These are phyloP conservation scores for Lamellibrachia luymesi DNA, from an alignment of 1,140 invertebrate genomes.

Conservation along the genomic window DNA sequence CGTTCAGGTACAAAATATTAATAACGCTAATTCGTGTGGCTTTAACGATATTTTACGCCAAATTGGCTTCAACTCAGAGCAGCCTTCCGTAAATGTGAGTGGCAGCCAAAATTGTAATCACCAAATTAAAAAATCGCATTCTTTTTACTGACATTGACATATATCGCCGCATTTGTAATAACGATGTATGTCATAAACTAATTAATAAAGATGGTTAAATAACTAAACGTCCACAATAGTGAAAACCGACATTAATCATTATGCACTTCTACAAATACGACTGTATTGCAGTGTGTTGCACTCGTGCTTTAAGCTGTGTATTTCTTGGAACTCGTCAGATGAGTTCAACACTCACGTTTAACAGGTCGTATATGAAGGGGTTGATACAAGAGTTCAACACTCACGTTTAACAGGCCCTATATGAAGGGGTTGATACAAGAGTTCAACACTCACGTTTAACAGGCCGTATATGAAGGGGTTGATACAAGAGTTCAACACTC, in stretches of 20 bases:
- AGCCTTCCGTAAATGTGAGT: neutral
- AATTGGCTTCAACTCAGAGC: neutral
- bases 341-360: conserved; percentile 66
- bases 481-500: conserved; percentile 54
- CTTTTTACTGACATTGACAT: neutral
- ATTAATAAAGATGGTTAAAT: neutral
- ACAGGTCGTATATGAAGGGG: neutral
- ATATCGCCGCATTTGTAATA: neutral
- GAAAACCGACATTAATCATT: neutral
- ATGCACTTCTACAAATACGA: neutral
- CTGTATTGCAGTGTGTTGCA: too few species aligned
- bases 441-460: neutral
- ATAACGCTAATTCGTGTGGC: neutral
- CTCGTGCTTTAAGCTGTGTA: neutral
- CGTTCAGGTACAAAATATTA: neutral
- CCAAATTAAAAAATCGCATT: neutral
- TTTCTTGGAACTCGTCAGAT: neutral
- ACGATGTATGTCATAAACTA: neutral
- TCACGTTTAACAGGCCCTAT: neutral
- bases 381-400: neutral
- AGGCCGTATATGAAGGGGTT: neutral
- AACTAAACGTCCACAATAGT: neutral
- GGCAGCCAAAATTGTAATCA: neutral
- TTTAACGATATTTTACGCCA: neutral
- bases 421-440: neutral